Evolutionary conservation across 2,888 invertebrate species (phyloP).

Genomic region (Agrochola circellaris): DNA sequence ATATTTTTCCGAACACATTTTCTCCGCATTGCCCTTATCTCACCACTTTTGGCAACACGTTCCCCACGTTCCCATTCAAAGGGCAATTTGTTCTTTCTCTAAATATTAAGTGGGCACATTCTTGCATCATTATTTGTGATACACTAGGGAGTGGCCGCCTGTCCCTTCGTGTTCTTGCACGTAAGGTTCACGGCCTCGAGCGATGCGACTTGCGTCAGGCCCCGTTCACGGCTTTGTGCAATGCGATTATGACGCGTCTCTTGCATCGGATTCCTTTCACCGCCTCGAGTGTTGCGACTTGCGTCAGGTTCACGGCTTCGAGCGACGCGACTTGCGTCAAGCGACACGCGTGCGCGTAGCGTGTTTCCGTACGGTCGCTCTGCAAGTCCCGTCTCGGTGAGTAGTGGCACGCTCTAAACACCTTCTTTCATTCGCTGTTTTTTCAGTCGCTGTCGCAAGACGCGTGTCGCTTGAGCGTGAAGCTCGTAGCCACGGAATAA

Average conservation of each 20-base stretch:
- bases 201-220: too few species aligned
- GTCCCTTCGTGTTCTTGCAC: slow-evolving; percentile 15
- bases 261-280: not conserved
- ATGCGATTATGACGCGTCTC: not conserved
- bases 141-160: slow-evolving; percentile 34
- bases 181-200: not conserved
- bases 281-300: not conserved
- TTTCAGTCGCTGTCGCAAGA: not conserved
- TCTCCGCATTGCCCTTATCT: slow-evolving; percentile 13
- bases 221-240: not conserved
- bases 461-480: not conserved
- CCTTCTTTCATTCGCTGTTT: too few species aligned
- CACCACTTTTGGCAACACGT: slow-evolving; percentile 21
- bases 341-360: not conserved
- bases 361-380: not conserved
- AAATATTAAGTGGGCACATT: slow-evolving; percentile 44
- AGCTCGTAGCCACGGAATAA: not conserved
- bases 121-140: slow-evolving; percentile 48
- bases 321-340: not conserved
- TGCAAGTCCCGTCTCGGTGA: not conserved
- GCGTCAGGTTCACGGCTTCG: not conserved
- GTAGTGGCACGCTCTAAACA: not conserved
- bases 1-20: slow-evolving; percentile 27
- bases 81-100: slow-evolving; percentile 37
- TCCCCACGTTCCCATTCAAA: slow-evolving; percentile 30